Conservation (phyloP, 2,888 invertebrate genomes). For the Eilema sororculum region DNA sequence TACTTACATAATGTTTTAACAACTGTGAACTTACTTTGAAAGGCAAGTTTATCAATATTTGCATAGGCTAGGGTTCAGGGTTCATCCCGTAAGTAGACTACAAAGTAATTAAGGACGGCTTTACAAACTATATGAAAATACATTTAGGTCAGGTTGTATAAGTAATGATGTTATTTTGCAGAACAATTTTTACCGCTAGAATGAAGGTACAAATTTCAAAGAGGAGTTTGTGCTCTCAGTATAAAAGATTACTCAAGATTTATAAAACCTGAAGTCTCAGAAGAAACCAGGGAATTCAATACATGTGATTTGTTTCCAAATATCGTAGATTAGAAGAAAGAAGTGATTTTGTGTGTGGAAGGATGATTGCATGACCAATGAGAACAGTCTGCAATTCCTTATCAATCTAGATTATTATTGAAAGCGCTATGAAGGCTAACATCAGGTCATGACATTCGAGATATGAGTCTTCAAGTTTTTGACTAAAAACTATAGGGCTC, state of each 20-base stretch:
- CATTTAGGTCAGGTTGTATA: neutral
- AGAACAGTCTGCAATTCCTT: too few species aligned
- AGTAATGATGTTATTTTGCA: neutral
- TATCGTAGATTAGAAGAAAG: too few species aligned
- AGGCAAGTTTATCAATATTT: slow-evolving; percentile 15
- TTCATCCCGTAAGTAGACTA: slow-evolving; percentile 17
- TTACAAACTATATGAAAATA: neutral
- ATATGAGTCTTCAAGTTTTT: too few species aligned
- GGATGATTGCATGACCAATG: too few species aligned
- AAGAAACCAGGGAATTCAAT: too few species aligned
- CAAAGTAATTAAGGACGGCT: slow-evolving; percentile 4
- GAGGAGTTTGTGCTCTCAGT: neutral
- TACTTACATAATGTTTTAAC: neutral
- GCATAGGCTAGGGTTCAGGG: slow-evolving; percentile 6
- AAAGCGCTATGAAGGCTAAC: too few species aligned
- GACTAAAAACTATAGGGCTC: too few species aligned
- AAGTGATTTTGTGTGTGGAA: too few species aligned
- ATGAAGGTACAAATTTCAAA: neutral
- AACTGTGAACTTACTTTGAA: slow-evolving; percentile 13
- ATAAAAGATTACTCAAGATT: neutral
- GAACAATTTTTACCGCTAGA: neutral
- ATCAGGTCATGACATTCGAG: too few species aligned
- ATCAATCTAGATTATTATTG: too few species aligned
- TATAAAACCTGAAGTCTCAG: too few species aligned
- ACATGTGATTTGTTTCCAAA: too few species aligned